Conservation (phyloP, 2,888 invertebrate genomes). For the Villa cingulata region DNA sequence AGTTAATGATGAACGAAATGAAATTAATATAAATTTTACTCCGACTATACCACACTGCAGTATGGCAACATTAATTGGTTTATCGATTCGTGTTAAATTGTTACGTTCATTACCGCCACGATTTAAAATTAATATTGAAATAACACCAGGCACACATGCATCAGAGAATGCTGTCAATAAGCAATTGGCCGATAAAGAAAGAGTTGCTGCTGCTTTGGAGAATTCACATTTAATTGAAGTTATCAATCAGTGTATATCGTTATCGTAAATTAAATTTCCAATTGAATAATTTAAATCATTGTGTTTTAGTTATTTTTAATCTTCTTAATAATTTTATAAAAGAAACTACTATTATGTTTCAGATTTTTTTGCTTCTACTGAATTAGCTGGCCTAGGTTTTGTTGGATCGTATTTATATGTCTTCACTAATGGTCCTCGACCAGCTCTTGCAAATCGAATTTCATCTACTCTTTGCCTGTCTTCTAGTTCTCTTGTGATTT, state of each 20-base stretch:
- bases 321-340: background rate
- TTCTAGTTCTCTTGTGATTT: conserved; percentile 60
- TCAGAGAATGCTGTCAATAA: conserved; percentile 92
- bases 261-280: no score
- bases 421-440: conserved; percentile 72
- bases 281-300: no score
- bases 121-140: conserved; percentile 76
- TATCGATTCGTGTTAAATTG: conserved; percentile 86
- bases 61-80: conserved; percentile 85
- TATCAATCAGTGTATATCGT: conserved; percentile 76
- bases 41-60: conserved; percentile 99
- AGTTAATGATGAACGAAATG: conserved; percentile 60
- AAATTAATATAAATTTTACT: conserved; percentile 70
- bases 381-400: conserved; percentile 34
- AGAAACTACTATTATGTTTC: background rate
- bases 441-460: conserved; percentile 67
- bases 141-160: conserved; percentile 83
- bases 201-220: conserved; percentile 94
- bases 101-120: conserved; percentile 68
- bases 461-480: conserved; percentile 64
- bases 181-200: conserved; percentile 93
- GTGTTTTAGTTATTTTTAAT: background rate
- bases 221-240: conserved; percentile 82
- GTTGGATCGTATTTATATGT: conserved; percentile 80
- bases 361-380: conserved; percentile 20